Evolutionary conservation across 2,888 invertebrate species (phyloP), one percentile per base, ranked within the genome.

Genomic region (Resseliella maxima): DNA sequence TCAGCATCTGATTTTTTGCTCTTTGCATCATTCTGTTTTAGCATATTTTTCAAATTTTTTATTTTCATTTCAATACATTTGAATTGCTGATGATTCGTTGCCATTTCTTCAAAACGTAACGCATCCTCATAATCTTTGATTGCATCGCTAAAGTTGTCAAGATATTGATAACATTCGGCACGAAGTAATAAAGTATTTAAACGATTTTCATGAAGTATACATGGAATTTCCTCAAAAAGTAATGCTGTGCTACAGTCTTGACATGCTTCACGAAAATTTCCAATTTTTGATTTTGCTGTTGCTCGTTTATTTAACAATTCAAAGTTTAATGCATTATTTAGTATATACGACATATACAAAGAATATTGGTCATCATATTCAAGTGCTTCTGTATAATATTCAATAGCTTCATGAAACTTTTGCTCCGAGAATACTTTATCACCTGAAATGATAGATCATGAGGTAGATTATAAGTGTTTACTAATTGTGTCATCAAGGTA

Each of bases 1-100:
- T 98, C 98, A 87, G 98, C 98, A 91, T 94, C 94, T 90, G 96
- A 95, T 90, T 98, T 98, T 90, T 95, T 95, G 89, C 94, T 93
- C 92, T 97, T 97, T 54, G 97, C 96, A 89, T 95, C 18, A 2
- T 50, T 18, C 2, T 50, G 46, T 15, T 50, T 50, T 18, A 18
- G 1, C 8, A 15, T 2, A 15, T 15, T 18, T 8, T 50, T 50
- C 46, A 50, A 15, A 15, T 50, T 50, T 8, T 18, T 8, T 18
- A 50, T 18, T 50, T 50, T 50, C 18, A 18, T 15, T 2, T 8
- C 1, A 8, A 50, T 50, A 2, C 2, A 15, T 50, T 50, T 18
- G 18, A 50, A 50, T 50, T 18, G 8, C 18, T 50, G 12, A 2
- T 2, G 12, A 50, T 50, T 18, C 2, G 8, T 50, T 8, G 2